A percentile compares a stretch with the other conserved stretches of the same genome.
phyloP scores from a whole-genome alignment of 2,797 vertebrate genomes.

The Falco novaeseelandiae region DNA sequence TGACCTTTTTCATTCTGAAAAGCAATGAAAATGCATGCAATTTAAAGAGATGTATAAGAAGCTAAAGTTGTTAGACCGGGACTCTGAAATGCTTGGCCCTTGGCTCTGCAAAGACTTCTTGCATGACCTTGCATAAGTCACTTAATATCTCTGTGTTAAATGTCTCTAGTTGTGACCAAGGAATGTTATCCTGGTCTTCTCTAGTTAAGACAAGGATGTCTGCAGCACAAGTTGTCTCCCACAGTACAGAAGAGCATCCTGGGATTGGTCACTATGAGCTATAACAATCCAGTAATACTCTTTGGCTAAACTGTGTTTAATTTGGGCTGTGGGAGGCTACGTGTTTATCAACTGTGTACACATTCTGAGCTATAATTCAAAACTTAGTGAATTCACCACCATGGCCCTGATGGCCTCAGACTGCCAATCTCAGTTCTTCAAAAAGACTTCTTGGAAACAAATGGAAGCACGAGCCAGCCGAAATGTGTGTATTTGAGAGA shows the following conservation, averaged over 20 bases:
- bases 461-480: neutral
- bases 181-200: neutral
- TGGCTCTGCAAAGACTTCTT: neutral
- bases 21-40: neutral
- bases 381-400: neutral
- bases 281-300: neutral
- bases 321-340: neutral
- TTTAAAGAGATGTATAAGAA: neutral
- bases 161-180: neutral
- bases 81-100: neutral
- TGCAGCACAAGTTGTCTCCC: neutral
- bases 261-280: neutral
- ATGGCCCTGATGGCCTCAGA: neutral
- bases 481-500: neutral
- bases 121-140: neutral
- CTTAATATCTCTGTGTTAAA: neutral
- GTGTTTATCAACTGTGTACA: neutral
- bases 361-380: neutral
- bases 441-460: neutral
- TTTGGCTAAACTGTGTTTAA: neutral
- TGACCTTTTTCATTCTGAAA: neutral
- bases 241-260: neutral
- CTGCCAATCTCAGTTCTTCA: neutral
- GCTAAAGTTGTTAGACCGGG: neutral
- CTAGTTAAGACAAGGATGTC: neutral